phyloP scores from a whole-genome alignment of 2,888 invertebrate species.

The Pharmacophagus antenor region DNA sequence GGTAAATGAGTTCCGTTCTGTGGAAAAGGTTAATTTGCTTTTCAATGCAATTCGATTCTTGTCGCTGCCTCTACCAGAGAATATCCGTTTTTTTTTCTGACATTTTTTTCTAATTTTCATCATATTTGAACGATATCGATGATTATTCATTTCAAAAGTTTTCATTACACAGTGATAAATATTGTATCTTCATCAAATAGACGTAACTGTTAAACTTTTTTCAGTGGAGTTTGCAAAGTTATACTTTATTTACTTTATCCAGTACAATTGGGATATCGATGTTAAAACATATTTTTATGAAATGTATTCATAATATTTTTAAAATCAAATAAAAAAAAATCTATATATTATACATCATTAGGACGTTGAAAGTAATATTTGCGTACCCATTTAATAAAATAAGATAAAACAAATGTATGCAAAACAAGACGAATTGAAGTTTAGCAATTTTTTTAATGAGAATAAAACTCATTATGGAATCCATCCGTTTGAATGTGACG shows the following conservation, averaged over 20 bases:
- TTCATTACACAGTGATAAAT: too few relatives aligned
- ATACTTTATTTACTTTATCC: too few relatives aligned
- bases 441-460: conserved; percentile 1
- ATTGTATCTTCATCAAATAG: too few relatives aligned
- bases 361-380: not conserved
- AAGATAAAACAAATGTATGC: not conserved
- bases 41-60: conserved; percentile 58
- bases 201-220: too few relatives aligned
- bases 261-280: too few relatives aligned
- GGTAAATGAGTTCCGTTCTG: conserved; percentile 73
- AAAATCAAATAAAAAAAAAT: too few relatives aligned
- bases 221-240: too few relatives aligned
- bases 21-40: conserved; percentile 71
- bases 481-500: conserved; percentile 20
- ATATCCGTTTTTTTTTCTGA: conserved; percentile 33
- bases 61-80: conserved; percentile 49
- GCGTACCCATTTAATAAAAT: not conserved
- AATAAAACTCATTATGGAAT: conserved; percentile 6
- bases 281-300: too few relatives aligned
- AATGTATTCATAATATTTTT: too few relatives aligned
- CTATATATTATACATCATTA: too few relatives aligned
- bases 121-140: conserved; percentile 35
- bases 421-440: conserved; percentile 2
- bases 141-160: not conserved
- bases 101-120: conserved; percentile 35